Evolutionary conservation across 2,113 vertebrate genomes (phyloP).

Genomic region (Etia nguti): DNA sequence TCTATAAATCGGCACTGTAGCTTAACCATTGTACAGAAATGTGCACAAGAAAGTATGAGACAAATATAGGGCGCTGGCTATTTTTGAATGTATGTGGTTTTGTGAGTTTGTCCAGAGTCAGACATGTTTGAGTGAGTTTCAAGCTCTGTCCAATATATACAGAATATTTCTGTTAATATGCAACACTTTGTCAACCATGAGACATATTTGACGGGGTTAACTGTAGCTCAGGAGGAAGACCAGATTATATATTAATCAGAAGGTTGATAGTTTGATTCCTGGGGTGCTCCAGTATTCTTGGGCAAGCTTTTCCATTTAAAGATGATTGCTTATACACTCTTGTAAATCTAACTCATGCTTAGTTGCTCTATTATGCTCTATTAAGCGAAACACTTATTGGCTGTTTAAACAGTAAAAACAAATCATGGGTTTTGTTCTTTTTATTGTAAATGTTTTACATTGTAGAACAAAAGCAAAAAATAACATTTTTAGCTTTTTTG

Average conservation of each 20-base stretch:
- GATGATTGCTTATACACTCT: background rate
- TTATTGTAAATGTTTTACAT: slow-evolving; percentile 97
- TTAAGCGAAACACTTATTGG: background rate
- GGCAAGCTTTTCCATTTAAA: background rate
- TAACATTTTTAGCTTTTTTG: slow-evolving; percentile 39
- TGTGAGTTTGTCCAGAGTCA: background rate
- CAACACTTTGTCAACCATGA: background rate
- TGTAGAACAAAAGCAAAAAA: slow-evolving; percentile 80
- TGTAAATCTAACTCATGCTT: background rate
- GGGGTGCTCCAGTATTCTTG: background rate
- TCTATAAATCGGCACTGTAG: background rate
- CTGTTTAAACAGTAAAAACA: background rate
- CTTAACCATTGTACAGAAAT: background rate
- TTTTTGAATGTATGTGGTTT: background rate
- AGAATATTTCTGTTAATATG: background rate
- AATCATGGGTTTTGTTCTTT: slow-evolving; percentile 65
- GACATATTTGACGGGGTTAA: background rate
- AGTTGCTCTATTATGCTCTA: background rate
- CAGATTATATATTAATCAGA: background rate
- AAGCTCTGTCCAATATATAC: background rate
- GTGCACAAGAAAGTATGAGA: background rate
- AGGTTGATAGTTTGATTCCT: background rate
- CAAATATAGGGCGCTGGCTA: background rate
- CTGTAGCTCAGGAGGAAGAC: background rate
- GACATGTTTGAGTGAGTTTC: background rate